phyloP scores from a whole-genome alignment of 2,797 vertebrate genomes.

The Tapera naevia region DNA sequence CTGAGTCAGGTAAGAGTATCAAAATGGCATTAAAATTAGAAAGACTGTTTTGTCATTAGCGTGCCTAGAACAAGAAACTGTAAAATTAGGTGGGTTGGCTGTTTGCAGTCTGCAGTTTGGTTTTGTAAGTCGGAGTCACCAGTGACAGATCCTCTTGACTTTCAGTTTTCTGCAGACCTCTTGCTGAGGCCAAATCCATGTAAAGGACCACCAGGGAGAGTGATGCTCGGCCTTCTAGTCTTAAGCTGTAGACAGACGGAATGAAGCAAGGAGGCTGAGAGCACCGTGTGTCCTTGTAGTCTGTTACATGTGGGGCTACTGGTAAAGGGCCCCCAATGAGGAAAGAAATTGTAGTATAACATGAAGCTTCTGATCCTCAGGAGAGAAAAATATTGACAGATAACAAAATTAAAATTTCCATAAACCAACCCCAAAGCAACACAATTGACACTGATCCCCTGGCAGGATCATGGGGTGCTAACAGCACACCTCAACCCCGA shows the following conservation, averaged over 20 bases:
- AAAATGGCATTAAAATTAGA: not conserved
- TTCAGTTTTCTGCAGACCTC: not conserved
- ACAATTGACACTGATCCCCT: not conserved
- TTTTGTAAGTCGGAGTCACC: not conserved
- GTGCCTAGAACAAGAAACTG: not conserved
- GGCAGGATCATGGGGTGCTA: not conserved
- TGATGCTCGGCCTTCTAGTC: not conserved
- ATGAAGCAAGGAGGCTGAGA: not conserved
- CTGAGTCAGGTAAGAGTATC: not conserved
- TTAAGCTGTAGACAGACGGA: not conserved
- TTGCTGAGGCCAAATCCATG: not conserved
- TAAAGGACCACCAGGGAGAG: not conserved
- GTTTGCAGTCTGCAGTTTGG: not conserved
- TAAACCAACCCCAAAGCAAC: not conserved
- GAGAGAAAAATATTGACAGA: not conserved
- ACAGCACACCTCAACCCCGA: not conserved
- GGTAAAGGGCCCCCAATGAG: not conserved
- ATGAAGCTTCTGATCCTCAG: not conserved
- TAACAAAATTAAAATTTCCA: not conserved
- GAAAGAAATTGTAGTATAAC: not conserved
- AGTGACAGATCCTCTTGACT: not conserved
- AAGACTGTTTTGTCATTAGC: not conserved
- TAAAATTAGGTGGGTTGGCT: not conserved
- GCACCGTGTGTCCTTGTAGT: not conserved
- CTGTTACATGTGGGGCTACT: rapidly evolving